Conservation (phyloP, 2,888 invertebrate species). For the Disparrhopalites patrizii region DNA sequence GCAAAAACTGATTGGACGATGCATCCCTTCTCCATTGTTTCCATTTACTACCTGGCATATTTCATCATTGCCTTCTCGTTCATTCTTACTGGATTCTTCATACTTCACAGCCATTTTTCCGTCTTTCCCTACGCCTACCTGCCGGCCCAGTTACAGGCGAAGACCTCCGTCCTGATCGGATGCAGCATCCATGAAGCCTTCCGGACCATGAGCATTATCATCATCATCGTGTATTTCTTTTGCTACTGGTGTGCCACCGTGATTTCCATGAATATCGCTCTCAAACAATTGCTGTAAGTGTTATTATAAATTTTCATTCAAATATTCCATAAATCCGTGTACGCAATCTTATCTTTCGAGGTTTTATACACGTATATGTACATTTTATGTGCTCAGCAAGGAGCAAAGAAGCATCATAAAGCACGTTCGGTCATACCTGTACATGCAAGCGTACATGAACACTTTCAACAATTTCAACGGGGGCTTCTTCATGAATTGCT, state of each 20-base stretch:
- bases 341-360: too few relatives aligned
- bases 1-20: too few relatives aligned
- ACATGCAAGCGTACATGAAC: neutral
- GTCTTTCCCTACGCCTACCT: neutral
- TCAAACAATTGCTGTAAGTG: too few relatives aligned
- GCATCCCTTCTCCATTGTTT: neutral
- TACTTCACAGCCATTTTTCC: neutral
- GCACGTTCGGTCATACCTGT: neutral
- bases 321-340: too few relatives aligned
- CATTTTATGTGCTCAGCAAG: neutral
- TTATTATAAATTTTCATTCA: too few relatives aligned
- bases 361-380: too few relatives aligned
- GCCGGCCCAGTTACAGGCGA: neutral
- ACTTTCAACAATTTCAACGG: neutral
- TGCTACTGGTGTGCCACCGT: neutral
- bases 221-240: neutral
- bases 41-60: neutral
- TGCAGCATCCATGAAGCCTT: neutral
- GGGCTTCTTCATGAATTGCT: neutral
- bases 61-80: neutral
- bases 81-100: neutral
- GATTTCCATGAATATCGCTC: too few relatives aligned
- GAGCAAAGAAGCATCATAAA: too few relatives aligned
- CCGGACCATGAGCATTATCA: too few relatives aligned
- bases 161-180: neutral